phyloP scores from a whole-genome alignment of 2,888 invertebrate genomes.

The Netelia melanura region DNA sequence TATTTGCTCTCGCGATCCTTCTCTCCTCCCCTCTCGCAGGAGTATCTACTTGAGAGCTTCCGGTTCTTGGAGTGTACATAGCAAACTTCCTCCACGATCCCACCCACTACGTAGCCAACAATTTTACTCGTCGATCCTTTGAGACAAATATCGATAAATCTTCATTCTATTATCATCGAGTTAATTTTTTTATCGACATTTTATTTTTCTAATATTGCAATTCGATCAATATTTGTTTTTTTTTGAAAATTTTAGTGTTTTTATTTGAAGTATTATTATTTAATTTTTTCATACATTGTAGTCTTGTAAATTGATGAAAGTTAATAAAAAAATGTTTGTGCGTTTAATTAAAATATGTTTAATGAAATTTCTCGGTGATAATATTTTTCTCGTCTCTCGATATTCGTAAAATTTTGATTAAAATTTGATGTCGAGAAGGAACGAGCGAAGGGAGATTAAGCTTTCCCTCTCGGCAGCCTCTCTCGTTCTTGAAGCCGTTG shows the following conservation, averaged over 20 bases:
- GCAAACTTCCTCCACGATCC: constrained; percentile 10
- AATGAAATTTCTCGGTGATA: background rate
- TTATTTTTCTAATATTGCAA: background rate
- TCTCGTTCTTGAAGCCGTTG: constrained; percentile 74
- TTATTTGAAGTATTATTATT: too few species aligned
- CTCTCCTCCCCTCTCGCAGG: background rate
- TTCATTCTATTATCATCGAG: too few species aligned
- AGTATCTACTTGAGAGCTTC: background rate
- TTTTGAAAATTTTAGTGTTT: too few species aligned
- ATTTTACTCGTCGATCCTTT: background rate
- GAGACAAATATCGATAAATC: too few species aligned
- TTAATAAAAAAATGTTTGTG: background rate
- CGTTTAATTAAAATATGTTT: background rate
- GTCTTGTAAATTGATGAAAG: too few species aligned
- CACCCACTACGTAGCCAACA: constrained; percentile 18
- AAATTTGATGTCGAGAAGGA: constrained; percentile 34
- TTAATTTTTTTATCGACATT: background rate
- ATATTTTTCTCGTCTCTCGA: background rate
- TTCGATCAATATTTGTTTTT: background rate
- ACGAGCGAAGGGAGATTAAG: constrained; percentile 40
- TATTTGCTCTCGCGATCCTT: constrained; percentile 49
- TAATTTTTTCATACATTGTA: too few species aligned
- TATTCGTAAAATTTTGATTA: constrained; percentile 30
- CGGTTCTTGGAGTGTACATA: background rate
- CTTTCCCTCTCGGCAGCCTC: constrained; percentile 26